Conservation (phyloP, 2,113 vertebrate genomes). For the Pipa parva region DNA sequence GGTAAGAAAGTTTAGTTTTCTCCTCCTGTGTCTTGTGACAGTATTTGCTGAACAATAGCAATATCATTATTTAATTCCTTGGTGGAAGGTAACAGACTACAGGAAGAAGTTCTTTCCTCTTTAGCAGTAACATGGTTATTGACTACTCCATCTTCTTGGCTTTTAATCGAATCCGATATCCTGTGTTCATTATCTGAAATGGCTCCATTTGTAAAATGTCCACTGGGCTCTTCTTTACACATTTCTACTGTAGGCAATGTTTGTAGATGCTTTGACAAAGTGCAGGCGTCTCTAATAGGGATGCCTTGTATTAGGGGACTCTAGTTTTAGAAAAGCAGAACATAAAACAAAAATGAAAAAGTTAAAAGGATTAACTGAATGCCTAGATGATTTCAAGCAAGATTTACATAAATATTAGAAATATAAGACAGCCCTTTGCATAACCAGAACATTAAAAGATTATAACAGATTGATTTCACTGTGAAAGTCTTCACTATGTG, state of each 20-base stretch:
- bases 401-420: too few species aligned
- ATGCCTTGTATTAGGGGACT: constrained; percentile 52
- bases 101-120: not conserved
- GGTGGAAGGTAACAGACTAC: not conserved
- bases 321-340: constrained; percentile 44
- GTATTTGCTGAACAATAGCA: constrained; percentile 20
- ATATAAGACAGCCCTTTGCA: too few species aligned
- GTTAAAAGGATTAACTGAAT: too few species aligned
- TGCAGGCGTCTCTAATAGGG: constrained; percentile 41
- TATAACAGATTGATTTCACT: too few species aligned
- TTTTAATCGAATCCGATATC: not conserved
- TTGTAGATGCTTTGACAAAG: constrained; percentile 18
- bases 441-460: too few species aligned
- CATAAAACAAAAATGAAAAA: not conserved
- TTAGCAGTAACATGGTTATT: rapidly evolving
- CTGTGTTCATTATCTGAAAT: not conserved
- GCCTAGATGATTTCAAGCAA: too few species aligned
- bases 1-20: too few species aligned
- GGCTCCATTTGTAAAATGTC: constrained; percentile 48
- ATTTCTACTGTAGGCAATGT: constrained; percentile 38
- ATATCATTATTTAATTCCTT: not conserved
- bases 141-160: constrained; percentile 23
- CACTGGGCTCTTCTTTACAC: constrained; percentile 30
- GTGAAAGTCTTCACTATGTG: too few species aligned
- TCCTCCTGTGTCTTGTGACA: too few species aligned